These are phyloP conservation scores for Gymnocheta viridis DNA, from an alignment of 2,888 invertebrate species.

Conservation along the genomic window DNA sequence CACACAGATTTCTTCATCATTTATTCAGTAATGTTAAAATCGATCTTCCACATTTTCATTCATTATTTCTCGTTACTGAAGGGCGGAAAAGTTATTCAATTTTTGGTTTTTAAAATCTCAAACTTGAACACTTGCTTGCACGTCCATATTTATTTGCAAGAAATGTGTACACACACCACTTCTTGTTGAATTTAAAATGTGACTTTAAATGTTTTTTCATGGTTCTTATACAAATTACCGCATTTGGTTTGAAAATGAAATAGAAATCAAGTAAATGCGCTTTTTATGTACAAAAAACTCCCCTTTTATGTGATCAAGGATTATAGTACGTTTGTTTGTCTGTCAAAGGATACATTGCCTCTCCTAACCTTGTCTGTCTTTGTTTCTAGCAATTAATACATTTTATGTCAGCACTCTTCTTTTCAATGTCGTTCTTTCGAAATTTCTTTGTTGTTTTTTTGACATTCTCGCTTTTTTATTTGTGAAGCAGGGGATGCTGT, in stretches of 20 bases:
- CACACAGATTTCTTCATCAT: conserved; percentile 38
- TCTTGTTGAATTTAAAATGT: background rate
- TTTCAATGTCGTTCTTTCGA: background rate
- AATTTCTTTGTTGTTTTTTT: conserved; percentile 38
- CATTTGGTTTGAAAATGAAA: conserved; percentile 28
- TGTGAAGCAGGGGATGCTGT: conserved; percentile 18
- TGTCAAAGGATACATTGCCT: conserved; percentile 31
- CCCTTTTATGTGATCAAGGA: background rate
- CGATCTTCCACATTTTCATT: background rate
- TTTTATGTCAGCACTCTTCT: conserved; percentile 56
- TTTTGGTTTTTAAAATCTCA: conserved; percentile 29
- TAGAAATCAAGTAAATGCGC: conserved; percentile 52
- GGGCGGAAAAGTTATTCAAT: conserved; percentile 32
- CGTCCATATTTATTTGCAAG: background rate
- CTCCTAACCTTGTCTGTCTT: conserved; percentile 2
- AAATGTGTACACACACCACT: background rate
- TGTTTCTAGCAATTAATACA: conserved; percentile 63
- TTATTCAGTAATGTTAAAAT: background rate
- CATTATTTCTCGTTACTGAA: background rate
- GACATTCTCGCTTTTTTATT: conserved; percentile 62
- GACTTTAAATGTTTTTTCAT: conserved; percentile 50
- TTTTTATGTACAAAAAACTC: conserved; percentile 45
- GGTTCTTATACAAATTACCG: conserved; percentile 54
- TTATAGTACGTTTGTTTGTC: background rate
- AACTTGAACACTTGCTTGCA: conserved; percentile 14